These are phyloP conservation scores for Dolichoris vasculosae DNA, from an alignment of 1,140 invertebrate species.

Conservation along the genomic window DNA sequence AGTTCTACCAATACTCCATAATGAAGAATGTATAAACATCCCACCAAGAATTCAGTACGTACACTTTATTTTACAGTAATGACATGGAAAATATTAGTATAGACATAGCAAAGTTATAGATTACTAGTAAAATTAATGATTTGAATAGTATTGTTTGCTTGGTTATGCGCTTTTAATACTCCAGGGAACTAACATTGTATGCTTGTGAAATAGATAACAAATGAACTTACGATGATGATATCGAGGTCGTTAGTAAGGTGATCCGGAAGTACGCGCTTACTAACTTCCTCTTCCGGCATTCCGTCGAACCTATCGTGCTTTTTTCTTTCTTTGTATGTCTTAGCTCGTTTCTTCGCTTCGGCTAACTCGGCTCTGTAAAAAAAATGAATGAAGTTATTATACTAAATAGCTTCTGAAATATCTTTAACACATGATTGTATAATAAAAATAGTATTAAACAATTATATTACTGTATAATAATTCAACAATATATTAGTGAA, in stretches of 20 bases:
- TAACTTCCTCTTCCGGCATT: conserved; percentile 96
- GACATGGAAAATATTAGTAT: too few relatives aligned
- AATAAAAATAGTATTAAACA: neutral
- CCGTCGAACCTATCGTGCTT: conserved; percentile 98
- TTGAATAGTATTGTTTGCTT: too few relatives aligned
- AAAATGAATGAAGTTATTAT: neutral
- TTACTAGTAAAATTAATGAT: too few relatives aligned
- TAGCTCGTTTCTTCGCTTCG: conserved; percentile 78
- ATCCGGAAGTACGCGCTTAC: conserved; percentile 93
- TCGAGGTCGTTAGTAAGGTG: conserved; percentile 94
- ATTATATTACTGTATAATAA: too few relatives aligned
- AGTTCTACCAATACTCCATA: too few relatives aligned
- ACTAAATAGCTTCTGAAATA: neutral
- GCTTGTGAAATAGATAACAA: neutral
- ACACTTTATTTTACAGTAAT: too few relatives aligned
- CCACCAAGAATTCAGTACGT: too few relatives aligned
- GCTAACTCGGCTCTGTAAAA: conserved; percentile 78
- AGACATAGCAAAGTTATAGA: too few relatives aligned
- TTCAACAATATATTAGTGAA: too few relatives aligned
- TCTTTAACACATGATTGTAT: neutral
- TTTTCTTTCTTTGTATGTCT: conserved; percentile 90
- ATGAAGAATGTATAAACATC: too few relatives aligned
- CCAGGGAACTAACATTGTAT: neutral
- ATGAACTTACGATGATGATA: conserved; percentile 95
- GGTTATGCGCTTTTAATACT: too few relatives aligned